Conservation (phyloP, 2,797 vertebrate species). For the Crocidura indochinensis region DNA sequence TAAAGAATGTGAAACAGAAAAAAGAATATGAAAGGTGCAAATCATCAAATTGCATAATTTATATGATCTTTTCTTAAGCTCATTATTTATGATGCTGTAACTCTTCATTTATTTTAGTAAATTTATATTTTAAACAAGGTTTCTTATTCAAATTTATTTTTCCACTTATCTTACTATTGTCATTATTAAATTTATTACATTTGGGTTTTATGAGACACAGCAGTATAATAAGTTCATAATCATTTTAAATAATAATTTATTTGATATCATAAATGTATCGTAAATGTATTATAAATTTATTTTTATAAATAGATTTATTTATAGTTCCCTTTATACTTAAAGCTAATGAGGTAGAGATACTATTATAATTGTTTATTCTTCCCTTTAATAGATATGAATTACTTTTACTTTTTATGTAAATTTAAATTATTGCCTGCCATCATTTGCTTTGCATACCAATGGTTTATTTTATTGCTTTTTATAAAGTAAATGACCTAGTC, state of each 20-base stretch:
- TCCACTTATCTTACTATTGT: neutral
- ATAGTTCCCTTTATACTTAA: constrained; percentile 13
- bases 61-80: neutral
- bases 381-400: neutral
- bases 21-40: neutral
- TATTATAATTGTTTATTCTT: too few relatives aligned
- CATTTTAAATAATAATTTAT: too few relatives aligned
- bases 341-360: neutral
- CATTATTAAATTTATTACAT: neutral
- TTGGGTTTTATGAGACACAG: too few relatives aligned
- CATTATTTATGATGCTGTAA: neutral
- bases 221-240: too few relatives aligned
- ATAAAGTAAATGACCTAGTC: neutral
- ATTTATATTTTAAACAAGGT: neutral
- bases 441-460: neutral
- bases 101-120: neutral
- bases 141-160: neutral
- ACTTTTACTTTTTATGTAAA: neutral
- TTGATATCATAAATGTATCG: too few relatives aligned
- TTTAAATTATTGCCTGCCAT: neutral
- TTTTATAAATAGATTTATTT: too few relatives aligned
- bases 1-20: too few relatives aligned
- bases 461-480: neutral
- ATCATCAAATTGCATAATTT: neutral
- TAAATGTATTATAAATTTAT: too few relatives aligned